Evolutionary conservation across 2,797 vertebrate genomes (phyloP).

Genomic region (Anguilla marmorata): DNA sequence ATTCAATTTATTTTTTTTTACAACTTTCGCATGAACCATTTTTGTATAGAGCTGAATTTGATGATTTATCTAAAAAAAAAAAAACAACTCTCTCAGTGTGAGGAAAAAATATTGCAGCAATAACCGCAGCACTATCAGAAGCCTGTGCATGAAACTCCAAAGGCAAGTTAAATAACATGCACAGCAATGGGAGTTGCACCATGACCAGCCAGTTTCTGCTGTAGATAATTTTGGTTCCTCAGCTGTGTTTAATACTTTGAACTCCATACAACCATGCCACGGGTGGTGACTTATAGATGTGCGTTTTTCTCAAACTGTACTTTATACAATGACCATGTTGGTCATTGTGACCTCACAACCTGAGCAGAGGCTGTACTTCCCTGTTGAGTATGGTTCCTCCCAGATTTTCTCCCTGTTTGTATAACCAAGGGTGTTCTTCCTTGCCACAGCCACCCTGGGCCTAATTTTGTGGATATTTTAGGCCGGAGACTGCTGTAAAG

Average conservation of each 20-base stretch:
- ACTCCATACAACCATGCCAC: background rate
- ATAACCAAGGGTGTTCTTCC: too few species aligned
- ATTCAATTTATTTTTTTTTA: constrained; percentile 1
- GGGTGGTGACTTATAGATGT: background rate
- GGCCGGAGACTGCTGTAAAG: too few species aligned
- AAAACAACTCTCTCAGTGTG: background rate
- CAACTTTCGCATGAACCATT: background rate
- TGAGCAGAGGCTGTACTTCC: too few species aligned
- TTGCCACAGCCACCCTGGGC: too few species aligned
- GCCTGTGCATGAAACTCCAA: background rate
- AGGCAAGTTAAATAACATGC: background rate
- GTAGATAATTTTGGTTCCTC: background rate
- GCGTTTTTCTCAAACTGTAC: background rate
- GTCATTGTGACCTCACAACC: background rate
- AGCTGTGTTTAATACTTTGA: background rate
- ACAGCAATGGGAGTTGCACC: background rate
- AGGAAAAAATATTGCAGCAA: background rate
- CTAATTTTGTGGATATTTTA: too few species aligned
- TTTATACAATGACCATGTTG: background rate
- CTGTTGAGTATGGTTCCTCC: too few species aligned
- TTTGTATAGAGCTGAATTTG: background rate
- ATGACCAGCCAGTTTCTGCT: background rate
- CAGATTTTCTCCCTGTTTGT: too few species aligned
- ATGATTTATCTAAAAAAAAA: background rate
- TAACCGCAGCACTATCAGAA: background rate